Conservation (phyloP, 2,888 invertebrate genomes). For the Polydrusus pterygomalis region DNA sequence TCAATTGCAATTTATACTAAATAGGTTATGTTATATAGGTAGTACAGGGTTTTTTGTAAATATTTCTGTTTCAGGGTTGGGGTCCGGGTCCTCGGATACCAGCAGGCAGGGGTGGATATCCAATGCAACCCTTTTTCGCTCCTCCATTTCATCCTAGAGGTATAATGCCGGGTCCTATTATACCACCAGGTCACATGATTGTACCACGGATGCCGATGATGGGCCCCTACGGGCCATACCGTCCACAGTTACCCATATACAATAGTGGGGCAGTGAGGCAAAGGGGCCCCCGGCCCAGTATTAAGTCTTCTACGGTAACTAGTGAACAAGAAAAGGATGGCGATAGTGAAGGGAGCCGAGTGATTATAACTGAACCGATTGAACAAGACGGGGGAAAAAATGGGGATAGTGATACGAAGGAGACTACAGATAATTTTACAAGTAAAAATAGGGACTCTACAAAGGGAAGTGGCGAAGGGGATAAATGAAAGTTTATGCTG, state of each 20-base stretch:
- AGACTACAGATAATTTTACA: background rate
- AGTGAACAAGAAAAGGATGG: slow-evolving; percentile 25
- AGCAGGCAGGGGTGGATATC: slow-evolving; percentile 43
- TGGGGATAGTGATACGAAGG: background rate
- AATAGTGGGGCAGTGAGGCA: slow-evolving; percentile 39
- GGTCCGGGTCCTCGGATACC: slow-evolving; percentile 38
- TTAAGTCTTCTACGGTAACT: slow-evolving; percentile 26
- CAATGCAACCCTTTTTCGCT: slow-evolving; percentile 46
- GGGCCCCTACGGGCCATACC: slow-evolving; percentile 28
- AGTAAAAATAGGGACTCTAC: background rate
- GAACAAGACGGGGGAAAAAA: background rate
- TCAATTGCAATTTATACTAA: too few species aligned
- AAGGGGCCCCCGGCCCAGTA: slow-evolving; percentile 1
- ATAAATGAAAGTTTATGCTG: background rate
- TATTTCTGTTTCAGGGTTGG: slow-evolving; percentile 35
- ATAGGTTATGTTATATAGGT: too few species aligned
- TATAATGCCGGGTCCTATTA: slow-evolving; percentile 37
- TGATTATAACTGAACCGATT: slow-evolving; percentile 6
- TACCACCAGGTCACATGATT: slow-evolving; percentile 44
- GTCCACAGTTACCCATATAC: slow-evolving; percentile 50
- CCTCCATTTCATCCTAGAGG: slow-evolving; percentile 50
- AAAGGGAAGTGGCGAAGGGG: background rate
- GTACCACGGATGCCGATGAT: slow-evolving; percentile 52
- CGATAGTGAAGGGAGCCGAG: background rate
- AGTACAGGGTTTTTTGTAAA: background rate